Conservation (phyloP, 2,113 vertebrate genomes). For the Prolemur simus region DNA sequence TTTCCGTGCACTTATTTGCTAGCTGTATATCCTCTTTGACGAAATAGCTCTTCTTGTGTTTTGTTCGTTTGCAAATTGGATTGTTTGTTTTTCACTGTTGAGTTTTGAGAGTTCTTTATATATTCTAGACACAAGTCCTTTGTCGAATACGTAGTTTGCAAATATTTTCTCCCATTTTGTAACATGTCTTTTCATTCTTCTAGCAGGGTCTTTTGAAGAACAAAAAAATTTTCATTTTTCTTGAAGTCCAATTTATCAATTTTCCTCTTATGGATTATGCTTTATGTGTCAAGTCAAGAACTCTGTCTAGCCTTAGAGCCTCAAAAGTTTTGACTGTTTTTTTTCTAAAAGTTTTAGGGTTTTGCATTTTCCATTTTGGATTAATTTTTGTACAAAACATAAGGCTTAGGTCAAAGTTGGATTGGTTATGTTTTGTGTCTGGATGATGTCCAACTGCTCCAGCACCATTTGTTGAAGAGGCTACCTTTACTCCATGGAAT, state of each 20-base stretch:
- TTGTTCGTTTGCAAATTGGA: neutral
- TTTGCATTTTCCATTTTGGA: neutral
- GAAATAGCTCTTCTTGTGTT: neutral
- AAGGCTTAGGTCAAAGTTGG: neutral
- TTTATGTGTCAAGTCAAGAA: neutral
- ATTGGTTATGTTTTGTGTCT: neutral
- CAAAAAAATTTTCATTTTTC: neutral
- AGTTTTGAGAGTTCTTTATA: neutral
- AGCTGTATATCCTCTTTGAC: neutral
- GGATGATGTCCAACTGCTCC: neutral
- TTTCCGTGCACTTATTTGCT: neutral
- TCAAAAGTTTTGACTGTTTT: neutral
- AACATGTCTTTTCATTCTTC: neutral
- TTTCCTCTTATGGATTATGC: neutral
- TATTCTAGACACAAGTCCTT: neutral
- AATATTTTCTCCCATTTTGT: neutral
- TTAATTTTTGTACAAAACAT: neutral
- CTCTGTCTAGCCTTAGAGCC: neutral
- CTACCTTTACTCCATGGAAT: neutral
- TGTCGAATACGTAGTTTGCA: neutral
- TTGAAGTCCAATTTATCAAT: neutral
- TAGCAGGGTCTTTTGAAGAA: neutral
- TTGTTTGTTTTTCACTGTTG: neutral
- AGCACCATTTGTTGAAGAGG: neutral
- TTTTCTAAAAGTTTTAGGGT: neutral